Evolutionary conservation across 2,113 vertebrate species (phyloP).

Genomic region (Elaphurus davidianus): DNA sequence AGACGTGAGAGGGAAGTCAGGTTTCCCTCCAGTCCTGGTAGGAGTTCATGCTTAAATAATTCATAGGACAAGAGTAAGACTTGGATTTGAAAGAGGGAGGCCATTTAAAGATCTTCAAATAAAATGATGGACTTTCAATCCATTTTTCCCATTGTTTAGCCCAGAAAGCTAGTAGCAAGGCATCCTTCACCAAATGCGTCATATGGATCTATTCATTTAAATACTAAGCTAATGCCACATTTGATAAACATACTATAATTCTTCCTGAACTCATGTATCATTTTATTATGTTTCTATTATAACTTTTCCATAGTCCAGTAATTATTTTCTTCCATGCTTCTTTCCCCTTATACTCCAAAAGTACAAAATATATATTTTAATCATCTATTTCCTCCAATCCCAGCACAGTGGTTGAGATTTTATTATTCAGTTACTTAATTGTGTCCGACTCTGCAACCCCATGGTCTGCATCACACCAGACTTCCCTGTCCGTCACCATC

Average conservation of each 20-base stretch:
- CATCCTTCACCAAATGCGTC: not conserved
- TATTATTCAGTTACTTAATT: not conserved
- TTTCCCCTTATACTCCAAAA: not conserved
- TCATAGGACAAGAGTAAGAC: not conserved
- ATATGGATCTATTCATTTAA: not conserved
- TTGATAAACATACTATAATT: not conserved
- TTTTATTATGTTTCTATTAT: not conserved
- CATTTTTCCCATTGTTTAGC: not conserved
- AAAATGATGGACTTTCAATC: not conserved
- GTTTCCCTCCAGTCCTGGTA: not conserved
- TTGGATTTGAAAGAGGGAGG: not conserved
- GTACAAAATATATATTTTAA: not conserved
- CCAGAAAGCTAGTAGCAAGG: not conserved
- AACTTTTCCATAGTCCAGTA: not conserved
- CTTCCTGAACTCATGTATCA: not conserved
- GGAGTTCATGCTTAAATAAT: not conserved
- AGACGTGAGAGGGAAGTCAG: not conserved
- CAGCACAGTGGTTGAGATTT: not conserved
- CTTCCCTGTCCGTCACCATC: not conserved
- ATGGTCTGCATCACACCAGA: not conserved
- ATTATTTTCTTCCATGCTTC: not conserved
- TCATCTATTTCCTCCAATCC: not conserved
- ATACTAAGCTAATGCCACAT: not conserved
- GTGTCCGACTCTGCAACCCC: rapidly evolving
- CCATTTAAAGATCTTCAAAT: not conserved